Percentiles rank a stretch among this genome's conserved stretches.
Evolutionary conservation across 2,797 vertebrate species (phyloP).

Genomic region (Pseudomugil tenellus): DNA sequence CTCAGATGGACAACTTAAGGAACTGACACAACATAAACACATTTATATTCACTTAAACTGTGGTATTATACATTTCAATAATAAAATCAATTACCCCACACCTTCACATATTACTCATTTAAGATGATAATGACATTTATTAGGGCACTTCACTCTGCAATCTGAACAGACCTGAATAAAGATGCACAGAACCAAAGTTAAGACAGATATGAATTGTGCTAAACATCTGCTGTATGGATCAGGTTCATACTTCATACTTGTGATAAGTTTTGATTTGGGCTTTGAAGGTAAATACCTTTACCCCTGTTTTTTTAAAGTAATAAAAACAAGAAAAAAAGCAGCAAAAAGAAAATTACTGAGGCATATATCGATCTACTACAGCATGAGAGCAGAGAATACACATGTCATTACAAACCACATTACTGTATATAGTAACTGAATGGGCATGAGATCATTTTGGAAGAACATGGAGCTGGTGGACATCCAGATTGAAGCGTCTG

Average conservation of each 20-base stretch:
- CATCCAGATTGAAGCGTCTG: conserved; percentile 53
- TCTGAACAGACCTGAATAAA: conserved; percentile 16
- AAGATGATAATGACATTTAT: conserved; percentile 42
- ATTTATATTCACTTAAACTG: too few relatives aligned
- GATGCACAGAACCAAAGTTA: conserved; percentile 27
- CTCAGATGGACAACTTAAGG: too few relatives aligned
- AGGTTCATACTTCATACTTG: conserved; percentile 42
- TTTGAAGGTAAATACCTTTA: too few relatives aligned
- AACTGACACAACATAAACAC: too few relatives aligned
- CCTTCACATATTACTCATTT: too few relatives aligned
- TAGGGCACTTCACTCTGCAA: neutral
- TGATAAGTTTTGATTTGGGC: conserved; percentile 42
- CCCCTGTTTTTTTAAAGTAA: conserved; percentile 2
- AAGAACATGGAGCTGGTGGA: conserved; percentile 45
- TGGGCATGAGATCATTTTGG: conserved; percentile 25
- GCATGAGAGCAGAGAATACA: conserved; percentile 5
- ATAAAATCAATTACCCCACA: too few relatives aligned
- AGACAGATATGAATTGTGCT: conserved; percentile 5
- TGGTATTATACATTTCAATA: too few relatives aligned
- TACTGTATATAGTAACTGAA: conserved; percentile 14
- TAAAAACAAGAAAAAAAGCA: neutral
- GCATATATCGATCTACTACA: neutral
- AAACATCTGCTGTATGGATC: conserved; percentile 16
- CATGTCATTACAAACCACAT: conserved; percentile 7
- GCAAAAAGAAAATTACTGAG: neutral